These are phyloP conservation scores for Raja brachyura DNA, from an alignment of 2,113 vertebrate species.

Conservation along the genomic window DNA sequence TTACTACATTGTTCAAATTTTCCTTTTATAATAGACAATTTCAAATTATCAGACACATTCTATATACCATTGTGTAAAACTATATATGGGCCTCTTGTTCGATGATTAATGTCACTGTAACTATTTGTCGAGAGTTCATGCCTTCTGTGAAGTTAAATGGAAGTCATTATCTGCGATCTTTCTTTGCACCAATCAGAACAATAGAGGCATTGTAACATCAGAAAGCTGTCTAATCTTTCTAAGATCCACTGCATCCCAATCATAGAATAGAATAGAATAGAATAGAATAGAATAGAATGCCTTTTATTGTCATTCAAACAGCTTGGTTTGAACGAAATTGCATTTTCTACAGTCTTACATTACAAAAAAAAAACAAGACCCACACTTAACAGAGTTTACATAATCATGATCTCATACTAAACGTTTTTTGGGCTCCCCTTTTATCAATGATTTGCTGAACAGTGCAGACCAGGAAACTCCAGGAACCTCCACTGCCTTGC, in stretches of 20 bases:
- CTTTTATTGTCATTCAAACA: too few species aligned
- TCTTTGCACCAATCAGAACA: not conserved
- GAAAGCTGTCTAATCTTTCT: not conserved
- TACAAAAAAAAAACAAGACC: too few species aligned
- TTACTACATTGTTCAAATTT: not conserved
- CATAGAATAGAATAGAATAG: too few species aligned
- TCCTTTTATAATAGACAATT: not conserved
- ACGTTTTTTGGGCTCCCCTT: not conserved
- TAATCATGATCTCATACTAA: not conserved
- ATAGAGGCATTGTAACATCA: not conserved
- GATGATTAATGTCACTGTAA: not conserved
- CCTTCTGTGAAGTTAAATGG: not conserved
- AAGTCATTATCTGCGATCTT: not conserved
- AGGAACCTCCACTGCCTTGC: not conserved
- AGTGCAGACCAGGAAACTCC: not conserved
- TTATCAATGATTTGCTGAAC: not conserved
- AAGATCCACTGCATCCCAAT: not conserved
- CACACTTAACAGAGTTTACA: too few species aligned
- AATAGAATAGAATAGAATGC: too few species aligned
- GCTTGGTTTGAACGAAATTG: too few species aligned
- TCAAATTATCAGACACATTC: not conserved
- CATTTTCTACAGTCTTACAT: too few species aligned
- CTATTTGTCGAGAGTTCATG: not conserved
- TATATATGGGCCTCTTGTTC: not conserved
- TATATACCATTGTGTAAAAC: not conserved